Base-by-base conservation (phyloP, 2,797 vertebrate species). In the Anguilla anguilla region DNA sequence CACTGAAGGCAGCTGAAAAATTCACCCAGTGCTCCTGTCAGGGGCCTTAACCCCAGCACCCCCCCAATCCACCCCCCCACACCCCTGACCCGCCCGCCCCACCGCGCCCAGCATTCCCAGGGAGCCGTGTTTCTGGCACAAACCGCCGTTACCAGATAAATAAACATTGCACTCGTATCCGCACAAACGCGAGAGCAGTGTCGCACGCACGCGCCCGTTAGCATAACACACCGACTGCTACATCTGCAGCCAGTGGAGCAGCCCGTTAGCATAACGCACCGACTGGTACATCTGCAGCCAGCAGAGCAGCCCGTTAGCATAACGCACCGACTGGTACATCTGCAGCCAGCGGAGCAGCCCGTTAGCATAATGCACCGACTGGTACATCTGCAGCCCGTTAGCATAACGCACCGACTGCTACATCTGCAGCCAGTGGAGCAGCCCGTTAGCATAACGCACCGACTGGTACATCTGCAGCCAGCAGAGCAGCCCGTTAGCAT, bases 301-400 rank as follows among this genome's bases (percentile, higher is more conserved):
- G 35, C 35, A 35, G 35, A 35, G 35, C 35, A 35, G 35, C 35
- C 35, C 35, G 35, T 35, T 35, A 35, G 35, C 35, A 35, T 35
- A 35, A 35, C 35, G 35, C 35, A 35, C 35, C 1, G 35, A 35
- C 35, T 35, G 35, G 1, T 35, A 94, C 97, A 35, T 35, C 35
- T 35, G 35, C 35, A 35, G 35, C 35, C 35, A 35, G 35, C 1
- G 0, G 35, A 35, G 35, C 35, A 35, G 35, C 35, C 35, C 3
- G 55, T 57, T 57, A 5, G 55, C 55, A 15, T 15, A 57, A 15
- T 7, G 6, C 7, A 35, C 35, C 35, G 35, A 31, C 35, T 35
- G 88, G 90, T 94, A 94, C 97, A 96, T 97, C 96, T 96, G 96
- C 95, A 93, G 97, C 94, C 97, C 94, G 96, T n/a, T n/a, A n/a